Evolutionary conservation across 2,888 invertebrate species (phyloP).

Genomic region (Synergus laeviventris): DNA sequence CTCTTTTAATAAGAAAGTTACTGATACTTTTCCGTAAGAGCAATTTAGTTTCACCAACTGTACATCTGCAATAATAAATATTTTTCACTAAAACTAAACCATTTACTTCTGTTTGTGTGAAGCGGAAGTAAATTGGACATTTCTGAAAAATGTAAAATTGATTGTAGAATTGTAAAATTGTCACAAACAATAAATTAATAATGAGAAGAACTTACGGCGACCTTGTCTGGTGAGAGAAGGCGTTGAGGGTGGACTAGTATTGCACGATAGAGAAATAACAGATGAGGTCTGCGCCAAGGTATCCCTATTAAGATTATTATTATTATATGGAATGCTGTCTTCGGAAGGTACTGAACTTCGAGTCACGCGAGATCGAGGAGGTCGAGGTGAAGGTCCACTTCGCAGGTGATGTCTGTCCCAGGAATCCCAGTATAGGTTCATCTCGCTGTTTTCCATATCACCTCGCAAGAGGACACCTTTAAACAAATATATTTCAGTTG

Average conservation of each 20-base stretch:
- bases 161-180: conserved; percentile 1
- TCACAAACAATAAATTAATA: conserved; percentile 1
- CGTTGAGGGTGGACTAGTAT: conserved; percentile 75
- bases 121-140: too few relatives aligned
- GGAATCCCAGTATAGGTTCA: conserved; percentile 94
- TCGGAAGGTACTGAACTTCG: conserved; percentile 81
- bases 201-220: conserved; percentile 44
- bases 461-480: conserved; percentile 81
- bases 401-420: conserved; percentile 86
- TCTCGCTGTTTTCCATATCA: conserved; percentile 79
- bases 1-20: too few relatives aligned
- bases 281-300: conserved; percentile 75
- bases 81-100: too few relatives aligned
- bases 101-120: too few relatives aligned
- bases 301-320: conserved; percentile 71
- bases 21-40: too few relatives aligned
- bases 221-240: conserved; percentile 60
- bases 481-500: conserved; percentile 47
- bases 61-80: too few relatives aligned
- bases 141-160: background rate
- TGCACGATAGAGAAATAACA: conserved; percentile 77
- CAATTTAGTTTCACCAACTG: too few relatives aligned
- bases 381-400: conserved; percentile 77
- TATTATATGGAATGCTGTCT: conserved; percentile 77
- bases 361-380: conserved; percentile 76